Evolutionary conservation across 2,888 invertebrate genomes (phyloP).

Genomic region (Hemistola chrysoprasaria): DNA sequence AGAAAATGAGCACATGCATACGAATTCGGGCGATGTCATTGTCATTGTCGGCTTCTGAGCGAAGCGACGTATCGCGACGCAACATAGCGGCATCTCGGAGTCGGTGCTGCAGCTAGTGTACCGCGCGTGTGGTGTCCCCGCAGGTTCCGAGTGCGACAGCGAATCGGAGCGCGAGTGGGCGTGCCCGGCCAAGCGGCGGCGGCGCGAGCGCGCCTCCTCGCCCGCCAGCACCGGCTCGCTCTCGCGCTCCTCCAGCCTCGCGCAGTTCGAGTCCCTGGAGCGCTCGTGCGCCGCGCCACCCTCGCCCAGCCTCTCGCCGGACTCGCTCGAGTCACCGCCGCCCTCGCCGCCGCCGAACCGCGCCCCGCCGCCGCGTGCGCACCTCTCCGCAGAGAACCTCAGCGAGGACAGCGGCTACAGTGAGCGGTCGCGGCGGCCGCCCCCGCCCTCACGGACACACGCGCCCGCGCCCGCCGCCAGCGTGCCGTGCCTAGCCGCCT

Average conservation of each 20-base stretch:
- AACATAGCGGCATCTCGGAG: slow-evolving; percentile 17
- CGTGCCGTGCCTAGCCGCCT: slow-evolving; percentile 61
- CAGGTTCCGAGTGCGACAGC: slow-evolving; percentile 82
- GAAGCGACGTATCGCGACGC: slow-evolving; percentile 40
- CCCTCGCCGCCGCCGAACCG: slow-evolving; percentile 63
- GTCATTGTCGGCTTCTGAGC: slow-evolving; percentile 63
- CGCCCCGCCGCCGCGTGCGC: slow-evolving; percentile 60
- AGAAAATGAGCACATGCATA: slow-evolving; percentile 45
- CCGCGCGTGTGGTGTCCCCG: slow-evolving; percentile 30
- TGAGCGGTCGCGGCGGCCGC: slow-evolving; percentile 77
- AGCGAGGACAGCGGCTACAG: slow-evolving; percentile 92
- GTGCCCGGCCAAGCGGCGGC: slow-evolving; percentile 88
- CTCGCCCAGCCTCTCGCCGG: slow-evolving; percentile 72
- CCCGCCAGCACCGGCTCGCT: slow-evolving; percentile 80
- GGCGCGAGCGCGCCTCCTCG: slow-evolving; percentile 81
- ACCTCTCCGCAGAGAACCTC: slow-evolving; percentile 88
- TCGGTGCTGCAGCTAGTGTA: slow-evolving; percentile 20
- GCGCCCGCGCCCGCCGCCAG: slow-evolving; percentile 60
- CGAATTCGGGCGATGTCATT: slow-evolving; percentile 62
- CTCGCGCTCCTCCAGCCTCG: slow-evolving; percentile 90
- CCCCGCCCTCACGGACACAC: slow-evolving; percentile 52
- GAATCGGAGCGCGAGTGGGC: slow-evolving; percentile 89
- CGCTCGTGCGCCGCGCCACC: slow-evolving; percentile 75
- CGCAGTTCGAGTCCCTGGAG: slow-evolving; percentile 93
- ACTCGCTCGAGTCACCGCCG: slow-evolving; percentile 72